Evolutionary conservation across 2,888 invertebrate genomes (phyloP).

Genomic region (Siphlonurus alternatus): DNA sequence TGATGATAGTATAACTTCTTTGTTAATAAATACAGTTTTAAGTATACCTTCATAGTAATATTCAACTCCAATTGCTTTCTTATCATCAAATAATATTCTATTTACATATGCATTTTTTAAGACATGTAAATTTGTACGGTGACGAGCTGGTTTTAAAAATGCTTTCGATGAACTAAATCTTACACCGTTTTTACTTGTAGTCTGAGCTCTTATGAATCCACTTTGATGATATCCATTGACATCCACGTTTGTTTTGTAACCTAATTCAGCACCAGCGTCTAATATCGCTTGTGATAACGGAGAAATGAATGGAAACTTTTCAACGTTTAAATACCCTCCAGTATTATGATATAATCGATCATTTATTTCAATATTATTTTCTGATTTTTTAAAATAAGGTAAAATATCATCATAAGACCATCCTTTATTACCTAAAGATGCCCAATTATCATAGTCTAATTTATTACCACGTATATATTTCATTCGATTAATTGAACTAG

Average conservation of each 20-base stretch:
- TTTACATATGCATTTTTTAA: constrained; percentile 64
- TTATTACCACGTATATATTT: constrained; percentile 76
- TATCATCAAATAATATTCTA: constrained; percentile 18
- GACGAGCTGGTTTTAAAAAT: constrained; percentile 60
- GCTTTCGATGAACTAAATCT: constrained; percentile 81
- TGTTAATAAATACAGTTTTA: constrained; percentile 54
- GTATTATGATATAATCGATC: constrained; percentile 61
- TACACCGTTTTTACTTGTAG: constrained; percentile 40
- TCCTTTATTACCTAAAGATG: constrained; percentile 65
- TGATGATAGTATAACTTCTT: constrained; percentile 78
- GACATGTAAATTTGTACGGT: constrained; percentile 67
- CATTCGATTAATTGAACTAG: constrained; percentile 83
- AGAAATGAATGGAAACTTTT: constrained; percentile 75
- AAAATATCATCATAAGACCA: constrained; percentile 71
- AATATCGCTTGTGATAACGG: constrained; percentile 67
- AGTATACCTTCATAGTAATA: constrained; percentile 56
- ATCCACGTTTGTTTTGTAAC: constrained; percentile 72
- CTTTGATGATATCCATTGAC: constrained; percentile 74
- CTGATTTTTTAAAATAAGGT: constrained; percentile 78
- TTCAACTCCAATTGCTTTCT: constrained; percentile 26
- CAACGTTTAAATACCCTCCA: constrained; percentile 61
- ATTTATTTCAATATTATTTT: constrained; percentile 77
- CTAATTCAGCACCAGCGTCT: constrained; percentile 65
- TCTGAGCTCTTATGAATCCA: constrained; percentile 31
- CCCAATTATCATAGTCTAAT: constrained; percentile 83